Conservation (phyloP, 2,888 invertebrate genomes). For the Actias luna region DNA sequence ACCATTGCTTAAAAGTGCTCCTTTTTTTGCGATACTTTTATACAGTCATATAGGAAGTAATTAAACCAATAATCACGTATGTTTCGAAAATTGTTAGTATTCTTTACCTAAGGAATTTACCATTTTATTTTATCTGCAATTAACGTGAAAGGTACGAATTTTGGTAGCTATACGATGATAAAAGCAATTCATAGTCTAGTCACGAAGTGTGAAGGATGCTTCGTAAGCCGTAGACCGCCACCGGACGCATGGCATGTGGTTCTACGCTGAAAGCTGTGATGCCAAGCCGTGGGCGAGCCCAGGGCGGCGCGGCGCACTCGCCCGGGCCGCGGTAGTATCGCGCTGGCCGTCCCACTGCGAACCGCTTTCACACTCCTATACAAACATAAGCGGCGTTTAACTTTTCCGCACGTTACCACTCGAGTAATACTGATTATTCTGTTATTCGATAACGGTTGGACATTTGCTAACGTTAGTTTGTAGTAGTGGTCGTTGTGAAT, state of each 20-base stretch:
- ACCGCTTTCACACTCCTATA: constrained; percentile 38
- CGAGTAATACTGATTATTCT: constrained; percentile 35
- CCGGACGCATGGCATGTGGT: constrained; percentile 12
- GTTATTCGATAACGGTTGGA: constrained; percentile 30
- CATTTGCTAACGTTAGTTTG: constrained; percentile 21
- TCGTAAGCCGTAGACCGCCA: constrained; percentile 16
- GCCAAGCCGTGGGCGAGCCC: constrained; percentile 28
- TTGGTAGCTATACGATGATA: constrained; percentile 7
- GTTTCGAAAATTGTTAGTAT: background rate
- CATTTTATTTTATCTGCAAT: background rate
- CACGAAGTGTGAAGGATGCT: constrained; percentile 22
- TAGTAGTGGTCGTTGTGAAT: constrained; percentile 22
- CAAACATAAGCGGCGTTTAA: constrained; percentile 29
- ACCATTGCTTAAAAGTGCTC: too few species aligned
- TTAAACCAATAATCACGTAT: background rate
- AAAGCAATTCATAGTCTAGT: constrained; percentile 17
- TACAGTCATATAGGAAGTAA: too few species aligned
- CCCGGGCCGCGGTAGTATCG: constrained; percentile 54
- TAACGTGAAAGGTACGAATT: constrained; percentile 5
- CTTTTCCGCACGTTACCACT: constrained; percentile 56
- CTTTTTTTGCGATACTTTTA: too few species aligned
- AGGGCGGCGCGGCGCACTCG: constrained; percentile 27
- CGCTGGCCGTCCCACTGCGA: constrained; percentile 50
- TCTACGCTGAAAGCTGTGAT: constrained; percentile 30
- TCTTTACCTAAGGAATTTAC: background rate